Conservation (phyloP, 2,113 vertebrate genomes). For the Phyllostomus hastatus region DNA sequence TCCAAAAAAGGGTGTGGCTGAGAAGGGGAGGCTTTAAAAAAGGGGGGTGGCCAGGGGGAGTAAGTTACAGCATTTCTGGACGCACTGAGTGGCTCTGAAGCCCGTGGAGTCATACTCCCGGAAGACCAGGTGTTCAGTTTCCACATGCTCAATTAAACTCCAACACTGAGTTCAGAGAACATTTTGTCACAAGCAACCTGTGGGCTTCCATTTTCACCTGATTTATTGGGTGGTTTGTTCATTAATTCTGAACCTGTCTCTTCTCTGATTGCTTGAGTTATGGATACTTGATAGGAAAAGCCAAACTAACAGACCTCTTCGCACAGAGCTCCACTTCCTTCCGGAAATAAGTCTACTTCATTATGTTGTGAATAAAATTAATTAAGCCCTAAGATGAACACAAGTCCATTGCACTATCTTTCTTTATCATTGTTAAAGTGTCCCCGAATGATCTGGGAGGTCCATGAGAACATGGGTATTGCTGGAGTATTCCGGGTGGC, state of each 20-base stretch:
- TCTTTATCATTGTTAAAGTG: not conserved
- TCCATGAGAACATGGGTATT: not conserved
- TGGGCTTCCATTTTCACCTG: not conserved
- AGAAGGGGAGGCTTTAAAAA: not conserved
- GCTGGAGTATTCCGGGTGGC: not conserved
- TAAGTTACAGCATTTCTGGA: not conserved
- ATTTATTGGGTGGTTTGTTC: not conserved
- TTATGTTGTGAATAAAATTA: constrained; percentile 8
- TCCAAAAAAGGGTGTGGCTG: not conserved
- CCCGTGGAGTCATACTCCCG: not conserved
- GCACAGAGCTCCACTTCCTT: not conserved
- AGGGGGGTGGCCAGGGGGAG: accelerated
- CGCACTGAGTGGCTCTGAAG: not conserved
- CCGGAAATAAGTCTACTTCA: constrained; percentile 24
- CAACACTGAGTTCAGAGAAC: not conserved
- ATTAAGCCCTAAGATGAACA: constrained; percentile 32
- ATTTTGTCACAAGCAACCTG: not conserved
- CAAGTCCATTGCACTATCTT: not conserved
- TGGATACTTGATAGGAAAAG: constrained; percentile 27
- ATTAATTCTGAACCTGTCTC: not conserved
- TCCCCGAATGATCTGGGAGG: not conserved
- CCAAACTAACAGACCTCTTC: not conserved
- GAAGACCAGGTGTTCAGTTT: not conserved
- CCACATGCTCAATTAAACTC: not conserved
- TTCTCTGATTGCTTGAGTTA: constrained; percentile 34